These are phyloP conservation scores for Macquaria ambigua DNA, from an alignment of 2,113 vertebrate genomes.

Conservation along the genomic window DNA sequence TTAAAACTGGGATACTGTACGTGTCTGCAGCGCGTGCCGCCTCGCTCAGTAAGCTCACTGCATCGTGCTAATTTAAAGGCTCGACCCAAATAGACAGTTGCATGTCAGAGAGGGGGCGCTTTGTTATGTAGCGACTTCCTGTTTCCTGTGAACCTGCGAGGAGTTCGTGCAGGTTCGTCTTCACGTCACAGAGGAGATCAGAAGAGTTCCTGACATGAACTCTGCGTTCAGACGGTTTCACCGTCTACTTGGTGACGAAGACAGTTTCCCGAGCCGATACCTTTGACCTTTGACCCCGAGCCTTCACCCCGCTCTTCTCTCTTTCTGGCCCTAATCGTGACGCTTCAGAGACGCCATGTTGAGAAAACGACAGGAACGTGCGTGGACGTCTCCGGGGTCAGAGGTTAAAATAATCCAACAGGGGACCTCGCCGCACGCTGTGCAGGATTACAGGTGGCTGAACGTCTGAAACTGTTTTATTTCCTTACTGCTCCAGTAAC, in stretches of 20 bases:
- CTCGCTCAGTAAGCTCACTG: not conserved
- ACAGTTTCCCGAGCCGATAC: conserved; percentile 40
- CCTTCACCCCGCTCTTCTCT: not conserved
- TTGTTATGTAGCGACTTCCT: not conserved
- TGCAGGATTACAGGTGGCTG: too few species aligned
- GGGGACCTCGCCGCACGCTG: too few species aligned
- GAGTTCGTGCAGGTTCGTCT: too few species aligned
- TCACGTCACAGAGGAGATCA: too few species aligned
- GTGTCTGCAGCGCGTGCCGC: conserved; percentile 21
- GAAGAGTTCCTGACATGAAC: too few species aligned
- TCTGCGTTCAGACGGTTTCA: not conserved
- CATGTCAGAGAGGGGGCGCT: not conserved
- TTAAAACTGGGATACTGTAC: conserved; percentile 62
- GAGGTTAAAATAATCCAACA: too few species aligned
- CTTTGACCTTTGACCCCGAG: conserved; percentile 10
- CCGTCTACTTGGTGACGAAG: not conserved
- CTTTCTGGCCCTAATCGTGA: conserved; percentile 25
- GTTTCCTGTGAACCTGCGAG: not conserved
- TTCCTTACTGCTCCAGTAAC: too few species aligned
- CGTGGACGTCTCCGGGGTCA: too few species aligned
- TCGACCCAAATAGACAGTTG: not conserved
- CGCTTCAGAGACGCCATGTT: not conserved
- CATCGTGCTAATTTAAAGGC: conserved; percentile 51
- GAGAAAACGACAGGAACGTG: not conserved
- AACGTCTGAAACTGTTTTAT: too few species aligned